Evolutionary conservation across 2,888 invertebrate genomes (phyloP).

Genomic region (Ophion ventricosus): DNA sequence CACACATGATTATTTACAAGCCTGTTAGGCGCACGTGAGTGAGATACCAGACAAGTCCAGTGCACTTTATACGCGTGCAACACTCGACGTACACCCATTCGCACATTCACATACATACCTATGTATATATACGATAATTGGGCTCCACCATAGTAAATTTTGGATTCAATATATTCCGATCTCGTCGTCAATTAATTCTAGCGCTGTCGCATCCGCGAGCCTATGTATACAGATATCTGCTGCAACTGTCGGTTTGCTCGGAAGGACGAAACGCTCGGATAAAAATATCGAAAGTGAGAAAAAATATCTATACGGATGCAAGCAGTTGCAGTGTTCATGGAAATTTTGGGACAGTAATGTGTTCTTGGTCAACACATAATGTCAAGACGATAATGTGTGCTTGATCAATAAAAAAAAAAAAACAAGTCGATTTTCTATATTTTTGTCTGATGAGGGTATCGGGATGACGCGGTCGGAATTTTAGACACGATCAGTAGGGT

Average conservation of each 20-base stretch:
- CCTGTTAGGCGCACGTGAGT: slow-evolving; percentile 45
- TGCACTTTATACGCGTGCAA: background rate
- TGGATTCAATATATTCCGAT: slow-evolving; percentile 42
- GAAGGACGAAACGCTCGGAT: slow-evolving; percentile 21
- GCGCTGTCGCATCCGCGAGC: slow-evolving; percentile 3
- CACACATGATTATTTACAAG: slow-evolving; percentile 57
- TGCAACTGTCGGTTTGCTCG: background rate
- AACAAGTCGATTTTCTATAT: no score
- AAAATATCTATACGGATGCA: background rate
- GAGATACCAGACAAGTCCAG: slow-evolving; percentile 37
- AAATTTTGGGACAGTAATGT: background rate
- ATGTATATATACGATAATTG: background rate
- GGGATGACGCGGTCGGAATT: no score
- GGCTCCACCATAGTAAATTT: slow-evolving; percentile 14
- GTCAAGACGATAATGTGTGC: no score
- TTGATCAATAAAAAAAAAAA: no score
- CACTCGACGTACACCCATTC: background rate
- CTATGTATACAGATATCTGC: background rate
- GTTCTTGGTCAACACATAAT: no score
- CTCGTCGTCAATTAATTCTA: slow-evolving; percentile 42
- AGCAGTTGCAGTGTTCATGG: background rate
- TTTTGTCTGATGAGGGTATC: no score
- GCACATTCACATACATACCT: background rate
- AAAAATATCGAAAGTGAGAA: background rate
- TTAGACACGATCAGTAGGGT: no score